These are phyloP conservation scores for Melinaea marsaeus DNA, from an alignment of 2,888 invertebrate genomes.

Conservation along the genomic window DNA sequence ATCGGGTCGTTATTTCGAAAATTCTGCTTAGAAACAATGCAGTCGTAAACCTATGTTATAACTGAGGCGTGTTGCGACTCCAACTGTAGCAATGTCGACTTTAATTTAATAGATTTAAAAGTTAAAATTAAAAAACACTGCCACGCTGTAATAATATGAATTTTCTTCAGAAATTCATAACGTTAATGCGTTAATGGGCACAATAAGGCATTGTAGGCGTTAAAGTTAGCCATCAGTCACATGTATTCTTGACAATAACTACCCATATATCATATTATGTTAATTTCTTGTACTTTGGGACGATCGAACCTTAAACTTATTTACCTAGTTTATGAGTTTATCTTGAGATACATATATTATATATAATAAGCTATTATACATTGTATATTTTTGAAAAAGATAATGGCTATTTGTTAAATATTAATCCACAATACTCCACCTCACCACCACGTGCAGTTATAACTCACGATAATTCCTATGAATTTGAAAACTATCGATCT, in stretches of 20 bases:
- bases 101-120: conserved; percentile 7
- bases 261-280: too few species aligned
- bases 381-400: too few species aligned
- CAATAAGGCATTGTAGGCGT: conserved; percentile 11
- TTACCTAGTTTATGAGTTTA: too few species aligned
- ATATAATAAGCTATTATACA: too few species aligned
- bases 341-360: too few species aligned
- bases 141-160: conserved; percentile 11
- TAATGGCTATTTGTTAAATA: too few species aligned
- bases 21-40: conserved; percentile 34
- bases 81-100: conserved; percentile 7
- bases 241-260: background rate
- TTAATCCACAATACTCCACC: too few species aligned
- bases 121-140: background rate
- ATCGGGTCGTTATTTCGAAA: conserved; percentile 44
- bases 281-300: background rate
- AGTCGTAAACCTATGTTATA: conserved; percentile 34
- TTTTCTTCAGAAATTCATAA: conserved; percentile 21
- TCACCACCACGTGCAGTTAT: too few species aligned
- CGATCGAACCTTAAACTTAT: too few species aligned
- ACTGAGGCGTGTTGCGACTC: conserved; percentile 30
- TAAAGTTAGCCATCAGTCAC: conserved; percentile 6
- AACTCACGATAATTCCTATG: too few species aligned
- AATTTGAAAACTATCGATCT: too few species aligned
- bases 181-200: conserved; percentile 17